Base-by-base conservation (phyloP, 2,113 vertebrate genomes). In the Phalacrocorax carbo region DNA sequence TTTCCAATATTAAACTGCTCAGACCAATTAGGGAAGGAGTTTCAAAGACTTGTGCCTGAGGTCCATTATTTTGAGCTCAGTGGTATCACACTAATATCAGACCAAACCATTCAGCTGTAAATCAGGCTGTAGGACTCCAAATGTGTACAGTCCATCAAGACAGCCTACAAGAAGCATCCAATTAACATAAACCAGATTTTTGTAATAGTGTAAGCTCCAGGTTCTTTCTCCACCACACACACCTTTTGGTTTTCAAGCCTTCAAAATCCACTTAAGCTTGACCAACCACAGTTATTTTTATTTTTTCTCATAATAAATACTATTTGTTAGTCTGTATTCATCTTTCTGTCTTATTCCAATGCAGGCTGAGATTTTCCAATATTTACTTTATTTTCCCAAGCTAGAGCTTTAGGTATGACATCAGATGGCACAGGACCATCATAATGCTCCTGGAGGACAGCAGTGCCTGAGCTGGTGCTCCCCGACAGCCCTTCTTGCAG, bases 391-490 rank as follows among this genome's bases (percentile, higher is more conserved):
- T 57, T 87, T 91, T 79, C 34, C 16, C 3, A 64, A 82, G 22
- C 11, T 60, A 79, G 42, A 91, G 17, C 20, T 81, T n/a, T 36
- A 75, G 12, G 12, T 71, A 23, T 2, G 21, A 48, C 2, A 6
- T 42, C n/a, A 64, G 36, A 38, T 21, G 27, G 5, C 27, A 46
- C 1, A 3, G 7, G 18, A 29, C 16, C 4, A 1, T 26, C 12
- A 14, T 11, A 34, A 30, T 9, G 20, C 23, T 61, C 30, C 62
- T 14, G 62, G 62, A 69, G 5, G 26, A 9, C 34, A 73, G 44
- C 34, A 57, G 19, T 34, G 26, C 15, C 83, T 77, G 49, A 73
- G 23, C 36, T 73, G 68, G 9, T 55, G 22, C 38, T 82, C 10
- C 19, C 13, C 32, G 40, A 34, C 16, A 51, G 40, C 23, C 11